Conservation (phyloP, 2,113 vertebrate genomes). For the Urocynchramus pylzowi region DNA sequence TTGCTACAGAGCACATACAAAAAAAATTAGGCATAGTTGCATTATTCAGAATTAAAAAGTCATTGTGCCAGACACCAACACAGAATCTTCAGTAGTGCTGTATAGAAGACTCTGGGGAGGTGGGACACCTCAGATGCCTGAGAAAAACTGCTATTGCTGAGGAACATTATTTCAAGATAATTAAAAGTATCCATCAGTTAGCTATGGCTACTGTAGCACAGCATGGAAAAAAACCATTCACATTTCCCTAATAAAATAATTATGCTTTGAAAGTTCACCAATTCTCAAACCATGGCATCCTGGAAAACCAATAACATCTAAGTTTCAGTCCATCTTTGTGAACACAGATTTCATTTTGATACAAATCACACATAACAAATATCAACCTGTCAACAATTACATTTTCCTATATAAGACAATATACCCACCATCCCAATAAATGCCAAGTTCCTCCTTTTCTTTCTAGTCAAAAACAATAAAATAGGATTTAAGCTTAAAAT, state of each 20-base stretch:
- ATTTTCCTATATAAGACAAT: neutral
- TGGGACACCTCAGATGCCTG: neutral
- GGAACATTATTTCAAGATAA: neutral
- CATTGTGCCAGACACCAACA: neutral
- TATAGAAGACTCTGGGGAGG: neutral
- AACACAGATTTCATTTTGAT: neutral
- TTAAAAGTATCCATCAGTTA: neutral
- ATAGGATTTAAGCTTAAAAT: neutral
- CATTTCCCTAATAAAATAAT: neutral
- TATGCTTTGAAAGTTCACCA: neutral
- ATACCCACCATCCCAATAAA: neutral
- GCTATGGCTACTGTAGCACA: neutral
- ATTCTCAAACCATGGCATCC: neutral
- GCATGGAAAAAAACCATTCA: neutral
- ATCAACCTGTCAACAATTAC: neutral
- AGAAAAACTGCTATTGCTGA: neutral
- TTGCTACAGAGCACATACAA: neutral
- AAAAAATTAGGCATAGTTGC: neutral
- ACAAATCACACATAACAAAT: accelerated
- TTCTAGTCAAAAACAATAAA: neutral
- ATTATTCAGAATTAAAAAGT: neutral
- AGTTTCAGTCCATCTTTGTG: neutral
- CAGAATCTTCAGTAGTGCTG: neutral
- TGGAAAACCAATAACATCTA: neutral
- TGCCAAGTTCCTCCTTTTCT: neutral